Evolutionary conservation across 2,113 vertebrate genomes (phyloP), one percentile per base, ranked within the genome.

Genomic region (Pangasianodon hypophthalmus): DNA sequence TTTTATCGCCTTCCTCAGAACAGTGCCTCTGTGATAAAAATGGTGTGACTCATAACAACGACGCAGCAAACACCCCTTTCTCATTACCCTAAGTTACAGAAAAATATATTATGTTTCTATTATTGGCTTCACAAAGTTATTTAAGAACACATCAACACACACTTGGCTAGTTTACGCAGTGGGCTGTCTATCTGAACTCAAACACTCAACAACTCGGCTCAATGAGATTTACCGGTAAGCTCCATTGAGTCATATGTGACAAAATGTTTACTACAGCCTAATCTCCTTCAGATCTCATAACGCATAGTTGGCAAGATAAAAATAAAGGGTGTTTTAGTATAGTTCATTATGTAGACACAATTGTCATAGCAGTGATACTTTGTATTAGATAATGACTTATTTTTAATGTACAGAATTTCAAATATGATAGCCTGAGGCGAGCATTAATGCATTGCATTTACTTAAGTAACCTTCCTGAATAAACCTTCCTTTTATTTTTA

Each of bases 1-100:
- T 88, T 90, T 90, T 90, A 88, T 90, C 90, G 67, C 71, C n/a
- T 69, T 44, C 71, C 83, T 87, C 48, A 71, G 71, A 89, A 89
- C 29, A 58, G 69, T 9, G 69, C 69, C 56, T 14, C n/a, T 26
- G 16, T 19, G 75, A 85, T 89, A 79, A 75, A 84, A 77, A 60
- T 6, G 52, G 69, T 77, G 82, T 69, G 52, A 77, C 67, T 85
- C 83, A 79, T 52, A 85, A 85, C 83, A 89, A 46, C 24, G 11
- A 62, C 0, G 10, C 32, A 73, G 64, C 11, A 37, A 77, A 50
- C 32, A 89, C n/a, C 56, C 48, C n/a, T 50, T 41, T 46, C 69
- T 79, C 71, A 50, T 44, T 44, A 48, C 13, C 54, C 52, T 0
- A 2, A 73, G 11, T 75, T 64, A 64, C 32, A 60, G 44, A 75